Conservation (phyloP, 2,888 invertebrate species). For the Alentia gelatinosa region DNA sequence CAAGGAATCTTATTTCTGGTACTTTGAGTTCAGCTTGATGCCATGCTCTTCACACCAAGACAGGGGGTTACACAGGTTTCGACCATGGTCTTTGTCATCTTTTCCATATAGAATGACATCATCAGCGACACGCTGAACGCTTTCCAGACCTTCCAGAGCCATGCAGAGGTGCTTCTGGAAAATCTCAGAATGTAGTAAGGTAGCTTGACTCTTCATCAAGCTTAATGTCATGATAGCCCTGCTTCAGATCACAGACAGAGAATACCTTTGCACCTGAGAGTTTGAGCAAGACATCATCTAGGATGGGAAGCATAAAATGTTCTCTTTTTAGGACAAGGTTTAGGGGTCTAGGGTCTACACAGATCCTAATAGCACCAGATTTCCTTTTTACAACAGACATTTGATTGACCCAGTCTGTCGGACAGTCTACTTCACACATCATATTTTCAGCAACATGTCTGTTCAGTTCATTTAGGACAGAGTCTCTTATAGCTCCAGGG, state of each 20-base stretch:
- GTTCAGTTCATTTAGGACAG: neutral
- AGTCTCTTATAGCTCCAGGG: neutral
- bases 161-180: too few species aligned
- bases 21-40: too few species aligned
- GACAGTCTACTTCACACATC: neutral
- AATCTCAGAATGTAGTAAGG: too few species aligned
- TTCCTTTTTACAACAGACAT: slow-evolving; percentile 5
- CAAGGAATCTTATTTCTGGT: too few species aligned
- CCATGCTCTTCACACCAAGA: too few species aligned
- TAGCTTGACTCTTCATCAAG: too few species aligned
- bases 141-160: too few species aligned
- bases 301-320: too few species aligned
- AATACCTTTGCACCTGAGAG: neutral
- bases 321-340: neutral
- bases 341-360: neutral
- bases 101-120: too few species aligned
- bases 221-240: neutral
- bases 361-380: neutral
- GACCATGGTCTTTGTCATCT: too few species aligned
- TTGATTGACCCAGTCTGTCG: neutral
- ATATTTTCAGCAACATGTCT: neutral
- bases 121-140: too few species aligned
- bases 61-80: too few species aligned
- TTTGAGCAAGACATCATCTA: neutral
- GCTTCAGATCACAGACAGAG: neutral